Evolutionary conservation across 2,113 vertebrate species (phyloP), one percentile per base, ranked within the genome.

Genomic region (Amblyopsis rosae): DNA sequence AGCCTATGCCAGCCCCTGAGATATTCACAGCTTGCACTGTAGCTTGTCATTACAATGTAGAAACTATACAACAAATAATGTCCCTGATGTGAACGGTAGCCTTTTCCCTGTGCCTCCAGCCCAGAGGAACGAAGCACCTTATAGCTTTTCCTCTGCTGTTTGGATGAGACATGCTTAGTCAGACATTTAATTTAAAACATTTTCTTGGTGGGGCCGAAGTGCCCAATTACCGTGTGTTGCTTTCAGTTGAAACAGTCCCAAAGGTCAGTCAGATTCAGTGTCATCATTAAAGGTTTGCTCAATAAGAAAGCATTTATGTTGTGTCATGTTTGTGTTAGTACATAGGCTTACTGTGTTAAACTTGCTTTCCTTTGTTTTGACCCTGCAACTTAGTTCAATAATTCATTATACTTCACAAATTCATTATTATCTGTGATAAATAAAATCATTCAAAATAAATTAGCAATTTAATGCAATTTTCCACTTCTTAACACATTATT

Each of bases 21-120:
- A 83, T 86, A 70, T 85, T 89, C 87, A 77, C 87, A 85, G 84
- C 87, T 90, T 87, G 83, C 86, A 26, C 26, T 26, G 26, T 90
- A 83, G 81, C 87, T 88, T 93, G 92, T 93, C 90, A 91, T 76
- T 86, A 80, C 84, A 85, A 91, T 92, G 81, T 86, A 79, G 72
- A 83, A 83, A 90, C 86, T 82, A 92, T 93, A 91, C 88, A 92
- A 93, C 92, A 93, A 87, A 90, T 72, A 0, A 3, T 74, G 1
- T 78, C 88, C 78, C 86, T 89, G 85, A 85, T 64, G 81, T 79
- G 77, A 84, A 72, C 80, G 73, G 75, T 76, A 61, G 74, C 65
- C 79, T 59, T 58, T 69, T 69, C 69, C 71, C 32, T 65, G 67
- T 79, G 61, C 82, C 59, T 59, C 65, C 64, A 60, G 80, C 86